These are phyloP conservation scores for Astyanax mexicanus DNA, from an alignment of 2,797 vertebrate species.

Conservation along the genomic window DNA sequence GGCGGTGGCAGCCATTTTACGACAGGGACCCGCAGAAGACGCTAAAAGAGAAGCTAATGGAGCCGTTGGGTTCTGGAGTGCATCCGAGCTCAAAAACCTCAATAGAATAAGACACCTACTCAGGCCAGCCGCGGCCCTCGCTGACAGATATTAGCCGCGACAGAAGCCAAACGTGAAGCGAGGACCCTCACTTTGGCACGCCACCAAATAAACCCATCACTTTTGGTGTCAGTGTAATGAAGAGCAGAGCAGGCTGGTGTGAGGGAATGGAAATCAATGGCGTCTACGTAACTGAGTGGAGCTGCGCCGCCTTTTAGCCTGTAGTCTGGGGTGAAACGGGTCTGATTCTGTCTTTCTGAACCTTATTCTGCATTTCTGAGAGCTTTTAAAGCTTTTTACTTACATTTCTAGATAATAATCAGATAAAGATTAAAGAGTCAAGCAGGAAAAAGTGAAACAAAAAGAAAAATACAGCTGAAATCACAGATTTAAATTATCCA, in stretches of 20 bases:
- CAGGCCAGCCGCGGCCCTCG: slow-evolving; percentile 17
- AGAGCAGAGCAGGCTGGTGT: neutral
- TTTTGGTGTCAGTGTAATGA: slow-evolving; percentile 43
- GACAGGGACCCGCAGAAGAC: neutral
- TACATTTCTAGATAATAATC: no score
- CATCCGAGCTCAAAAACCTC: slow-evolving; percentile 4
- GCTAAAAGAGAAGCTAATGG: neutral
- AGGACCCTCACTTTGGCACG: slow-evolving; percentile 25
- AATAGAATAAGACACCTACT: slow-evolving; percentile 22
- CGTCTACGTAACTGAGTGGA: slow-evolving; percentile 12
- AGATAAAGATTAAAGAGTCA: no score
- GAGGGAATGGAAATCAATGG: slow-evolving; percentile 41
- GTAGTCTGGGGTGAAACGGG: neutral
- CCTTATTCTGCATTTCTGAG: neutral
- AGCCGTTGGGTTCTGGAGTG: neutral
- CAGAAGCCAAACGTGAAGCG: slow-evolving; percentile 4
- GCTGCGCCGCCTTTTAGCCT: neutral
- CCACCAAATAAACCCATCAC: slow-evolving; percentile 37
- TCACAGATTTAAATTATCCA: no score
- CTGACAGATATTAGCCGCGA: slow-evolving; percentile 15
- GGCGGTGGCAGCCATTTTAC: neutral
- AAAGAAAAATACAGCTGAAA: no score
- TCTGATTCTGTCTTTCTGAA: neutral
- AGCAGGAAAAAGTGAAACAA: no score
- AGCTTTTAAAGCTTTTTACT: no score